phyloP scores from a whole-genome alignment of 2,113 vertebrate genomes.

The Pangasianodon hypophthalmus region DNA sequence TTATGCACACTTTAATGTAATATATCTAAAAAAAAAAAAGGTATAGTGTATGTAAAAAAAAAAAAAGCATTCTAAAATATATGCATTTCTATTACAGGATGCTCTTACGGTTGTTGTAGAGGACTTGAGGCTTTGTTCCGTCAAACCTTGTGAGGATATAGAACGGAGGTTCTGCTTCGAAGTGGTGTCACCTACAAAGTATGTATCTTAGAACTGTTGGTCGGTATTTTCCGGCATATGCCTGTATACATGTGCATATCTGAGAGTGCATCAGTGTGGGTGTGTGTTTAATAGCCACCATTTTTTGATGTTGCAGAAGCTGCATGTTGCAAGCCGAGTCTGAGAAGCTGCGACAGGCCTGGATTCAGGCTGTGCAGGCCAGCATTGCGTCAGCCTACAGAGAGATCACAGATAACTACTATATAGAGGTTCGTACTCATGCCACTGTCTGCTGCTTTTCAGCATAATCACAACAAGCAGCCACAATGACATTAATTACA shows the following conservation, averaged over 20 bases:
- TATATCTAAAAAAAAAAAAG: not conserved
- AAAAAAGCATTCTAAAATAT: not conserved
- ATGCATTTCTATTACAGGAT: constrained; percentile 74
- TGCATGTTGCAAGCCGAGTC: constrained; percentile 98
- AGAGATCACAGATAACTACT: constrained; percentile 80
- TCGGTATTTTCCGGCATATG: not conserved
- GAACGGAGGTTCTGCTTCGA: constrained; percentile 98
- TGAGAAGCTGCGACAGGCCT: constrained; percentile 91
- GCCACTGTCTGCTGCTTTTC: not conserved
- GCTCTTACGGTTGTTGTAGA: constrained; percentile 95
- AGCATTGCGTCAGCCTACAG: constrained; percentile 96
- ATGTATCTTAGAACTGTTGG: constrained; percentile 46
- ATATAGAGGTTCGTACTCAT: constrained; percentile 68
- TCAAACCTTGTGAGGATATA: constrained; percentile 94
- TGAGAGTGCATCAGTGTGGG: not conserved
- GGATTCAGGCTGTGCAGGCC: constrained; percentile 97
- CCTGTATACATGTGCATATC: constrained; percentile 4
- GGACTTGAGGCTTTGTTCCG: constrained; percentile 91
- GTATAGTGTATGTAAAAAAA: not conserved
- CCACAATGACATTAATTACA: not conserved
- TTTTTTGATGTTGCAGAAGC: constrained; percentile 77
- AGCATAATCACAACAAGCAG: not conserved
- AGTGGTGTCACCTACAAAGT: constrained; percentile 99
- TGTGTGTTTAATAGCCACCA: not conserved
- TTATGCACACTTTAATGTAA: not conserved